A percentile compares a stretch with the other conserved stretches of the same genome.
Conservation (phyloP, 2,888 invertebrate species). For the Diarsia brunnea region DNA sequence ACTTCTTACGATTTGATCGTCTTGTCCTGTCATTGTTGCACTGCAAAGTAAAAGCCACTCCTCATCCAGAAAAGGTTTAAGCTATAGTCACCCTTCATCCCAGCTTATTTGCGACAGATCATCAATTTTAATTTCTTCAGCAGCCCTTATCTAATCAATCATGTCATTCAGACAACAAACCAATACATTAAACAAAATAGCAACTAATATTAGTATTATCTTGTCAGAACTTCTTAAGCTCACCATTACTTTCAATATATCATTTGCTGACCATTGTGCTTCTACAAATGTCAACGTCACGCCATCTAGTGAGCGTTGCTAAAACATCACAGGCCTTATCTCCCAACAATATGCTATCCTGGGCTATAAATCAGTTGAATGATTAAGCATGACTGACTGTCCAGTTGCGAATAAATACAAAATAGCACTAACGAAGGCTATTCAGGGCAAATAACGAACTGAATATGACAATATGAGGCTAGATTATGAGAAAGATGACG, state of each 20-base stretch:
- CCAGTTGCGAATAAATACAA: constrained; percentile 80
- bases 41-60: neutral
- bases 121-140: constrained; percentile 10
- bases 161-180: neutral
- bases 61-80: neutral
- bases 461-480: constrained; percentile 74
- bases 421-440: constrained; percentile 86
- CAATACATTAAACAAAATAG: constrained; percentile 10
- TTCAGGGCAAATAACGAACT: constrained; percentile 80
- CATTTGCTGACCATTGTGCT: constrained; percentile 54
- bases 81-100: neutral
- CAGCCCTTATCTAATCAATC: constrained; percentile 1
- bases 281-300: constrained; percentile 56
- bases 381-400: constrained; percentile 84
- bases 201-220: constrained; percentile 31
- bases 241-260: constrained; percentile 54
- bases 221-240: constrained; percentile 18
- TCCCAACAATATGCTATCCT: constrained; percentile 52
- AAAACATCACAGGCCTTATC: constrained; percentile 55
- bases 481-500: constrained; percentile 73
- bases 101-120: neutral
- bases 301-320: constrained; percentile 41
- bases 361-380: constrained; percentile 78
- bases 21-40: neutral
- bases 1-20: neutral